Base-by-base conservation (phyloP, 2,113 vertebrate species). In the Anser cygnoides region DNA sequence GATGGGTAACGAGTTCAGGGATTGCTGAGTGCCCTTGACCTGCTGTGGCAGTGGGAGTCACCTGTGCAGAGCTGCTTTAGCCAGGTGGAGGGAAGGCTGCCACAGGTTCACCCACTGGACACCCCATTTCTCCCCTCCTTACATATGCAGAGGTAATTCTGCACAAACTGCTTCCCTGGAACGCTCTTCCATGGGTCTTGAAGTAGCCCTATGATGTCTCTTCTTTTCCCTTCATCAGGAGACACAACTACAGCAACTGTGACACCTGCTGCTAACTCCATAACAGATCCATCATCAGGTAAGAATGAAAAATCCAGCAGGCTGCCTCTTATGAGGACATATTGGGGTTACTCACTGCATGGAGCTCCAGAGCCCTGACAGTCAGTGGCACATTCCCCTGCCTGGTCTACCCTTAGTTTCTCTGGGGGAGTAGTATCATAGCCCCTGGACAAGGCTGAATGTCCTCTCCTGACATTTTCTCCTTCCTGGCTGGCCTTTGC, bases 341-440 rank as follows among this genome's bases (percentile, higher is more conserved):
- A 4, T 8, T 43, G 26, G 11, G 15, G 3, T 35, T 9, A 15
- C 33, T 3, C 10, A 14, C 6, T 37, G 3, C 14, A 11, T 10
- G 14, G 8, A 63, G 8, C 5, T 11, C 35, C 35, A 7, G 23
- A 59, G 23, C 4, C 6, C 7, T 4, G 23, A 9, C 3, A 28
- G 13, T 10, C 44, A 39, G 7, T 25, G 16, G 13, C 1, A 1
- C 1, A 13, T 17, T 37, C 10, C 5, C 21, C 17, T 67, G 6
- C 15, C 7, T 0, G 0, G 2, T 0, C 6, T 58, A 61, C 7
- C 4, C 5, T 0, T 0, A 6, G 3, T 14, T 44, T 6, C 17
- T 63, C 10, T 39, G 39, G 39, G 9, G 39, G 39, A 39, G 39
- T 10, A 10, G 39, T 39, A 10, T 3, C 39, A 39, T 10, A 39